phyloP scores from a whole-genome alignment of 2,888 invertebrate genomes.

The Malacosoma neustria region DNA sequence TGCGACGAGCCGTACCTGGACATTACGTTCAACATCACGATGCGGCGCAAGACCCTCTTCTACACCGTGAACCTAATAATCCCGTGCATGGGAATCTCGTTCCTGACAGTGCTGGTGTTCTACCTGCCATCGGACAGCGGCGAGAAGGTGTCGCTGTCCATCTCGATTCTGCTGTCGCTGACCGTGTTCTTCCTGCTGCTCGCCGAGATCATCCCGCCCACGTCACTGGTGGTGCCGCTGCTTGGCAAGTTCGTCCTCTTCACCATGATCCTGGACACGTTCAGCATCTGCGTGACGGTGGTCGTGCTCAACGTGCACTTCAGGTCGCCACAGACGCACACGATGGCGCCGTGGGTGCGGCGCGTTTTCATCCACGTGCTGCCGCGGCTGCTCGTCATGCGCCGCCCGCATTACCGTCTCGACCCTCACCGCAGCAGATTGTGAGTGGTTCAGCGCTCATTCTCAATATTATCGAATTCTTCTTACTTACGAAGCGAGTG shows the following conservation, averaged over 20 bases:
- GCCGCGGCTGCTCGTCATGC: slow-evolving; percentile 94
- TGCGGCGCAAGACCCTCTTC: slow-evolving; percentile 96
- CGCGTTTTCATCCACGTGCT: slow-evolving; percentile 97
- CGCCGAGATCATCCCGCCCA: slow-evolving; percentile 78
- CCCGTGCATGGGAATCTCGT: slow-evolving; percentile 97
- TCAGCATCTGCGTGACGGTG: slow-evolving; percentile 96
- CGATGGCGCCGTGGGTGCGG: slow-evolving; percentile 97
- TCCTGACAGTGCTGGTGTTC: slow-evolving; percentile 97
- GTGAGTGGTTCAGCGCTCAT: slow-evolving; percentile 26
- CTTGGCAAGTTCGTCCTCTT: slow-evolving; percentile 96
- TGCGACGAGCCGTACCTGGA: slow-evolving; percentile 97
- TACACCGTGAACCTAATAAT: slow-evolving; percentile 98
- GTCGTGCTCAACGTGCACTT: slow-evolving; percentile 98
- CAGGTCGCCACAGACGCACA: slow-evolving; percentile 97
- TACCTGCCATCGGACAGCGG: slow-evolving; percentile 98
- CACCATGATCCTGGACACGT: slow-evolving; percentile 96
- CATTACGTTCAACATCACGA: slow-evolving; percentile 98
- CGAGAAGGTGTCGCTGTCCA: slow-evolving; percentile 97
- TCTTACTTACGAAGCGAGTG: too few relatives aligned
- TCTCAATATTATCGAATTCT: too few relatives aligned
- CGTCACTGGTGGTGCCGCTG: slow-evolving; percentile 93
- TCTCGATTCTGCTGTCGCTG: slow-evolving; percentile 94
- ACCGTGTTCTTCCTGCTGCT: slow-evolving; percentile 97
- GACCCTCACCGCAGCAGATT: slow-evolving; percentile 76
- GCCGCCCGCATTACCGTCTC: slow-evolving; percentile 82